Percentiles rank a stretch among this genome's conserved stretches.
These are phyloP conservation scores for Furcula furcula DNA, from an alignment of 2,888 invertebrate species.

Conservation along the genomic window DNA sequence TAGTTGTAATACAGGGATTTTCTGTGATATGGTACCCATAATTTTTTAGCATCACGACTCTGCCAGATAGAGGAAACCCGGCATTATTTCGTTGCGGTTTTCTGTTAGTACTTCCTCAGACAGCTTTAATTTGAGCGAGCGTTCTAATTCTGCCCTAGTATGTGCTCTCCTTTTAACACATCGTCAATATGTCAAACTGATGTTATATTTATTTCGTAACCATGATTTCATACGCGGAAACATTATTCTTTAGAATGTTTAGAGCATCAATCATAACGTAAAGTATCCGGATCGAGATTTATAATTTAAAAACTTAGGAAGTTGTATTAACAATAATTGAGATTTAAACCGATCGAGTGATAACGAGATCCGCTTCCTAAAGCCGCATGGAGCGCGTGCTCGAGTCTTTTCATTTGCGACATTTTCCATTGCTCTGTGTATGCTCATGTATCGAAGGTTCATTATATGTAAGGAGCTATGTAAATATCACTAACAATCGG, in stretches of 20 bases:
- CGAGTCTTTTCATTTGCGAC: slow-evolving; percentile 27
- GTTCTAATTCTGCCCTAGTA: too few relatives aligned
- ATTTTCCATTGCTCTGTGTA: slow-evolving; percentile 45
- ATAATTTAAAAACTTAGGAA: slow-evolving; percentile 69
- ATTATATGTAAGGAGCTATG: slow-evolving; percentile 39
- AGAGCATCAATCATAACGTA: slow-evolving; percentile 59
- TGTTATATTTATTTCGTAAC: slow-evolving; percentile 39
- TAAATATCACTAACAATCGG: slow-evolving; percentile 38
- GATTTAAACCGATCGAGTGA: slow-evolving; percentile 51
- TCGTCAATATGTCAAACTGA: too few relatives aligned
- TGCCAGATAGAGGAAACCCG: too few relatives aligned
- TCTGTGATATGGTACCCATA: too few relatives aligned
- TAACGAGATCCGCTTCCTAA: slow-evolving; percentile 73
- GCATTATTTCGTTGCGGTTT: too few relatives aligned
- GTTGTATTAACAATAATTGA: slow-evolving; percentile 59
- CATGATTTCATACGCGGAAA: slow-evolving; percentile 73
- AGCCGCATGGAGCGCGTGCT: slow-evolving; percentile 31
- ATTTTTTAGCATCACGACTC: too few relatives aligned
- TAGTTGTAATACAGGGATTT: too few relatives aligned
- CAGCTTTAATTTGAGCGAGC: too few relatives aligned
- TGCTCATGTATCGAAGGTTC: slow-evolving; percentile 20
- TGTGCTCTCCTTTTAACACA: too few relatives aligned
- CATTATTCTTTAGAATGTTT: slow-evolving; percentile 40
- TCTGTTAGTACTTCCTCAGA: too few relatives aligned
- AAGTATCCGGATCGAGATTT: slow-evolving; percentile 63